These are phyloP conservation scores for Masnerella sp. DNA, from an alignment of 2,888 invertebrate genomes.

Conservation along the genomic window DNA sequence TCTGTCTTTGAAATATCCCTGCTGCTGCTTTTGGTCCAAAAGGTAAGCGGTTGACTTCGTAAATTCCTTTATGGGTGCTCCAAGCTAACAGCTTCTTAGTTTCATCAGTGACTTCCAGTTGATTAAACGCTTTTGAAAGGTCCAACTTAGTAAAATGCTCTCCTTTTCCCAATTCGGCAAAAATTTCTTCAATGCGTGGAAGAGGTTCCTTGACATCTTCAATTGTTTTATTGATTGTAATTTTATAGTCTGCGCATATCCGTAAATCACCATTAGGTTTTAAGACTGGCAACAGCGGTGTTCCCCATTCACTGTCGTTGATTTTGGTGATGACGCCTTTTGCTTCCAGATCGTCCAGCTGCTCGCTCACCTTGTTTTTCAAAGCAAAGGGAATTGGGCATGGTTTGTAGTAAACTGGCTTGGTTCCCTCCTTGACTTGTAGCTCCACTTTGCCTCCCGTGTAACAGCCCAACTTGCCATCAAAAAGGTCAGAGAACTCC, in stretches of 20 bases:
- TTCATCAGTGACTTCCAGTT: slow-evolving; percentile 68
- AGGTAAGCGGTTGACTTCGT: slow-evolving; percentile 64
- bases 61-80: slow-evolving; percentile 64
- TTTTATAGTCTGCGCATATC: slow-evolving; percentile 63
- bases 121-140: slow-evolving; percentile 68
- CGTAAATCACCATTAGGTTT: slow-evolving; percentile 38
- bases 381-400: slow-evolving; percentile 49
- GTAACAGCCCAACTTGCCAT: slow-evolving; percentile 31
- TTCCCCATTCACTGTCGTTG: slow-evolving; percentile 49
- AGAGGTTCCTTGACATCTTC: slow-evolving; percentile 64
- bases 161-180: slow-evolving; percentile 56
- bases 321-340: slow-evolving; percentile 27
- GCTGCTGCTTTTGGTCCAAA: slow-evolving; percentile 71
- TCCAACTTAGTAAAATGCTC: slow-evolving; percentile 63
- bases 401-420: slow-evolving; percentile 50
- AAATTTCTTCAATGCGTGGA: slow-evolving; percentile 66
- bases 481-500: slow-evolving; percentile 25
- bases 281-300: slow-evolving; percentile 52
- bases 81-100: slow-evolving; percentile 64
- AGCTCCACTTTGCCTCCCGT: slow-evolving; percentile 44
- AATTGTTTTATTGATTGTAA: slow-evolving; percentile 64
- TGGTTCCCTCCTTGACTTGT: slow-evolving; percentile 16
- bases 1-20: slow-evolving; percentile 69
- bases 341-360: slow-evolving; percentile 35
- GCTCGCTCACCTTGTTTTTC: slow-evolving; percentile 17